Evolutionary conservation across 2,113 vertebrate genomes (phyloP).

Genomic region (Larimichthys polyactis): DNA sequence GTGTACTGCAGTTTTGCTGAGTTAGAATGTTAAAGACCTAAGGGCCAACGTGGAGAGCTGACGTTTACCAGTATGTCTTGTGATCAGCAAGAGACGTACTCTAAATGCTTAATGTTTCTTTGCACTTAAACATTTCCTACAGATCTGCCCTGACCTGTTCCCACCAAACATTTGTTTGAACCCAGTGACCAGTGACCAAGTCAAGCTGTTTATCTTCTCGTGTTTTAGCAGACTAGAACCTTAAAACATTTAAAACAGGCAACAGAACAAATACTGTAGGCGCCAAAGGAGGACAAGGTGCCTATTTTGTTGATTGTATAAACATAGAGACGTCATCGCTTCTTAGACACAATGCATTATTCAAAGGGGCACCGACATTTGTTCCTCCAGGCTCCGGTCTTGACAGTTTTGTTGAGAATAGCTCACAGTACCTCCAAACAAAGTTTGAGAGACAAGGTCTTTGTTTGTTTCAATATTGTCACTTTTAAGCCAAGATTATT

Average conservation of each 20-base stretch:
- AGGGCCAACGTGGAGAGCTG: slow-evolving; percentile 45
- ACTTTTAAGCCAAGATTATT: slow-evolving; percentile 71
- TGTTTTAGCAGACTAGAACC: slow-evolving; percentile 13
- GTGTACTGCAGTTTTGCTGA: slow-evolving; percentile 51
- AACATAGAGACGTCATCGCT: slow-evolving; percentile 42
- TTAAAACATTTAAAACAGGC: slow-evolving; percentile 14
- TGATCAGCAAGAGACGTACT: slow-evolving; percentile 62
- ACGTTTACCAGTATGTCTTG: slow-evolving; percentile 70
- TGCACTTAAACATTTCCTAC: slow-evolving; percentile 74
- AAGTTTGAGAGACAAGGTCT: slow-evolving; percentile 46
- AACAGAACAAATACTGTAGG: slow-evolving; percentile 36
- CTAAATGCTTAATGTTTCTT: slow-evolving; percentile 72
- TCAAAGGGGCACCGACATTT: slow-evolving; percentile 44
- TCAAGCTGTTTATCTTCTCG: slow-evolving; percentile 12
- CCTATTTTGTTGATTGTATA: slow-evolving; percentile 69
- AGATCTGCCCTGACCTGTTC: slow-evolving; percentile 33
- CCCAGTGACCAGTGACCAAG: slow-evolving; percentile 37
- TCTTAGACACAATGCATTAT: slow-evolving; percentile 43
- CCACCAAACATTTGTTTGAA: slow-evolving; percentile 17
- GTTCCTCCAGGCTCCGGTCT: slow-evolving; percentile 19
- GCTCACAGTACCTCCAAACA: slow-evolving; percentile 54
- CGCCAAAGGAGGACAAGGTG: slow-evolving; percentile 54
- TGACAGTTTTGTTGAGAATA: slow-evolving; percentile 56
- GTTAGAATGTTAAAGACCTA: slow-evolving; percentile 68
- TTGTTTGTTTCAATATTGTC: slow-evolving; percentile 60